Evolutionary conservation across 2,888 invertebrate species (phyloP).

Genomic region (Orthosia cruda): DNA sequence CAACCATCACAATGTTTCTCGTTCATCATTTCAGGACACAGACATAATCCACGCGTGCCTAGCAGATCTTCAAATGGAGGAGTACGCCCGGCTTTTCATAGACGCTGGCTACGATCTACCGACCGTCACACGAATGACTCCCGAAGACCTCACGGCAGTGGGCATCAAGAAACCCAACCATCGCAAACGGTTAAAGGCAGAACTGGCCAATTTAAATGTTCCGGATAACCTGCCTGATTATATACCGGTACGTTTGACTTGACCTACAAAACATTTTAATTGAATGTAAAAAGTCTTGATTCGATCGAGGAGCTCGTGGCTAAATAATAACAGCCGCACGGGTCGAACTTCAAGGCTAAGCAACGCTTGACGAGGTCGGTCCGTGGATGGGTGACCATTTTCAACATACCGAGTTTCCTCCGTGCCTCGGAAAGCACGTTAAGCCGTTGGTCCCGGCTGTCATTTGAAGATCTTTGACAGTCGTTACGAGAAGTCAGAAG

Average conservation of each 20-base stretch:
- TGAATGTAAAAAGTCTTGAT: neutral
- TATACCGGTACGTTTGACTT: slow-evolving; percentile 94
- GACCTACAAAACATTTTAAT: too few species aligned
- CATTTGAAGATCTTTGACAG: too few species aligned
- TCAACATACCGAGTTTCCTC: too few species aligned
- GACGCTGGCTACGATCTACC: slow-evolving; percentile 99
- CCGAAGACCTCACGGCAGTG: slow-evolving; percentile 97
- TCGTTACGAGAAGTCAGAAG: too few species aligned
- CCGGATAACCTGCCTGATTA: slow-evolving; percentile 99
- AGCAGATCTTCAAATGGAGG: slow-evolving; percentile 98
- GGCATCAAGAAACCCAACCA: slow-evolving; percentile 99
- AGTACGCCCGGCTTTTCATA: slow-evolving; percentile 98
- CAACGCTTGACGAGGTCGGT: too few species aligned
- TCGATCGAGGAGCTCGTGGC: too few species aligned
- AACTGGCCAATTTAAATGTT: slow-evolving; percentile 98
- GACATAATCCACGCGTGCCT: slow-evolving; percentile 99
- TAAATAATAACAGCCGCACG: too few species aligned
- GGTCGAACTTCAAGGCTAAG: too few species aligned
- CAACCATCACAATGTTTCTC: neutral
- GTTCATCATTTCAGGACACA: slow-evolving; percentile 93
- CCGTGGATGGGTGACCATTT: too few species aligned
- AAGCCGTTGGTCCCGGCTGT: too few species aligned
- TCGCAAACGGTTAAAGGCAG: slow-evolving; percentile 98
- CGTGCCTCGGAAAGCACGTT: too few species aligned
- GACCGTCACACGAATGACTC: slow-evolving; percentile 99